Evolutionary conservation across 2,888 invertebrate species (phyloP).

Genomic region (Aphodius sticticus): DNA sequence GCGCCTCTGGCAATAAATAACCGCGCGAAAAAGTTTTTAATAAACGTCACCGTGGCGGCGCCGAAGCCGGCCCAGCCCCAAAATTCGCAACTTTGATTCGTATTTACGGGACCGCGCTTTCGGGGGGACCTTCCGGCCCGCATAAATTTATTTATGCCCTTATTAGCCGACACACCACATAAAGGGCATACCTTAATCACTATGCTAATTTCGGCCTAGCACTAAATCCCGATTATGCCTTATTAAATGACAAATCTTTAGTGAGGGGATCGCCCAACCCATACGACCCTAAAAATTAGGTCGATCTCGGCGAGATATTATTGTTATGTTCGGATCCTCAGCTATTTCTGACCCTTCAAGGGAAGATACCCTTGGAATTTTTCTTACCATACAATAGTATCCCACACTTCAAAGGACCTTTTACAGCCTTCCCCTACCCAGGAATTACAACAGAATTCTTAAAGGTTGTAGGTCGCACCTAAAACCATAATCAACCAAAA

Average conservation of each 20-base stretch:
- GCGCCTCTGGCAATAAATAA: not conserved
- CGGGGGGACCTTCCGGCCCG: not conserved
- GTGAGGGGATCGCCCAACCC: not conserved
- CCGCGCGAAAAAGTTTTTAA: not conserved
- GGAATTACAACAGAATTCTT: too few relatives aligned
- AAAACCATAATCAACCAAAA: too few relatives aligned
- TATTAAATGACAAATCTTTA: not conserved
- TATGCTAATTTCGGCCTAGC: not conserved
- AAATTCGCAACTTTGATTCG: slow-evolving; percentile 4
- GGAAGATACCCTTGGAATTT: too few relatives aligned
- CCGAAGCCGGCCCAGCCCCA: not conserved
- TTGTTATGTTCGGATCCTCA: too few relatives aligned
- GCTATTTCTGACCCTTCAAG: too few relatives aligned
- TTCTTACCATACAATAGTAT: too few relatives aligned
- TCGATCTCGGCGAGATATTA: not conserved
- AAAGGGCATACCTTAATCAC: not conserved
- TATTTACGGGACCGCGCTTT: not conserved
- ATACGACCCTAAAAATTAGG: not conserved
- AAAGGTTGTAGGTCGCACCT: too few relatives aligned
- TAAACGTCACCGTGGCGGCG: not conserved
- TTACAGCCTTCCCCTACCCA: too few relatives aligned
- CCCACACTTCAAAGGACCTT: too few relatives aligned
- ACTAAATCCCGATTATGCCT: not conserved
- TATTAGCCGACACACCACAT: not conserved
- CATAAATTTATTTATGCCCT: not conserved